Percentiles rank a stretch among this genome's conserved stretches.
Evolutionary conservation across 2,113 vertebrate genomes (phyloP).

Genomic region (Misgurnus mizolepis): DNA sequence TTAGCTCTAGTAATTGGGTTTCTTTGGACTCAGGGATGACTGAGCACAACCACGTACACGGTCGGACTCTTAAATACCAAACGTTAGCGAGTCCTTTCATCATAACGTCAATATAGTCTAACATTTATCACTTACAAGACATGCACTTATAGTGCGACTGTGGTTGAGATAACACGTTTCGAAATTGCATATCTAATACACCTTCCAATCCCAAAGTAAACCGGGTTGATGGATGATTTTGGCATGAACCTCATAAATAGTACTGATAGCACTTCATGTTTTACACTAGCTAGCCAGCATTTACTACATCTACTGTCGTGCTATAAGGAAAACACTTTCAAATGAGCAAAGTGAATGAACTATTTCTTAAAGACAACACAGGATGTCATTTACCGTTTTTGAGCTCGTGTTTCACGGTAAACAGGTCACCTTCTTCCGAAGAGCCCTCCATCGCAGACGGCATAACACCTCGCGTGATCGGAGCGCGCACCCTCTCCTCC

Average conservation of each 20-base stretch:
- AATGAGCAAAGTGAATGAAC: background rate
- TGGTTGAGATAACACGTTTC: slow-evolving; percentile 3
- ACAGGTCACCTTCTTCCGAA: slow-evolving; percentile 79
- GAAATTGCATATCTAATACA: background rate
- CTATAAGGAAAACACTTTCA: background rate
- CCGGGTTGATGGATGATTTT: background rate
- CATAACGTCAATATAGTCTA: background rate
- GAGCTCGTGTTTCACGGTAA: slow-evolving; percentile 94
- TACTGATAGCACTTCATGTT: background rate
- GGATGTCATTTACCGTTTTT: slow-evolving; percentile 83
- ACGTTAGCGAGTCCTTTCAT: background rate
- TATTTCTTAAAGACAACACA: slow-evolving; percentile 23
- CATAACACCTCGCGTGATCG: slow-evolving; percentile 59
- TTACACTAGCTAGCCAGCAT: slow-evolving; percentile 15
- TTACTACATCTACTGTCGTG: background rate
- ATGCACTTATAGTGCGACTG: background rate
- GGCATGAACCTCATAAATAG: background rate
- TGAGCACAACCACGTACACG: slow-evolving; percentile 5
- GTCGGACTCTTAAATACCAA: too few relatives aligned
- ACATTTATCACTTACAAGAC: background rate
- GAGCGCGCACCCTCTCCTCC: slow-evolving; percentile 51
- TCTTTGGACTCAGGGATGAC: slow-evolving; percentile 8
- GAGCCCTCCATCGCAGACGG: slow-evolving; percentile 80
- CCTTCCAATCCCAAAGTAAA: background rate
- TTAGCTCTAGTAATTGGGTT: slow-evolving; percentile 38